Evolutionary conservation across 1,140 invertebrate genomes (phyloP).

Genomic region (Aethina tumida): DNA sequence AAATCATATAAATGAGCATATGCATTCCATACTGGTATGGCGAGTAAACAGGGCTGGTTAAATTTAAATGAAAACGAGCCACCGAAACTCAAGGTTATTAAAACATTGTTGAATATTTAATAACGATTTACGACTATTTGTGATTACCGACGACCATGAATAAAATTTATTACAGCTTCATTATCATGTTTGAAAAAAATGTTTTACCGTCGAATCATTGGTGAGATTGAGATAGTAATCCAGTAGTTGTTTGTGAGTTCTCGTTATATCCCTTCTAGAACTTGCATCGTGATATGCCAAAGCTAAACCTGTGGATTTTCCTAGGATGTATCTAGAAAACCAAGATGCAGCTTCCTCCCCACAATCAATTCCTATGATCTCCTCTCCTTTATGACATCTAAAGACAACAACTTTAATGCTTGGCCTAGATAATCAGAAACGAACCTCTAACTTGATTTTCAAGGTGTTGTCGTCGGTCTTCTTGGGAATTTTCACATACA

Average conservation of each 20-base stretch:
- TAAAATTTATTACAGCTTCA: too few relatives aligned
- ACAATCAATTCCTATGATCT: constrained; percentile 46
- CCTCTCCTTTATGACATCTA: constrained; percentile 25
- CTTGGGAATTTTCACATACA: constrained; percentile 30
- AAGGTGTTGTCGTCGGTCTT: constrained; percentile 11
- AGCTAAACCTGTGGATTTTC: constrained; percentile 43
- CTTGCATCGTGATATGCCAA: constrained; percentile 47
- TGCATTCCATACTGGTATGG: too few relatives aligned
- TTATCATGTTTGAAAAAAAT: background rate
- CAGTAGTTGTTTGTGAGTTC: constrained; percentile 20
- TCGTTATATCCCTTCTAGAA: constrained; percentile 20
- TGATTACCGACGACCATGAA: too few relatives aligned
- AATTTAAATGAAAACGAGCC: too few relatives aligned
- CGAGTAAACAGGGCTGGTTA: background rate
- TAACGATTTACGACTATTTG: too few relatives aligned
- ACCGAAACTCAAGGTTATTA: too few relatives aligned
- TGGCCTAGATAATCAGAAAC: too few relatives aligned
- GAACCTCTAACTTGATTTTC: constrained; percentile 18
- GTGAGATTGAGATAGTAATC: constrained; percentile 23
- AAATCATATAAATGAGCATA: too few relatives aligned
- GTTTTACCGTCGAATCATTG: constrained; percentile 21
- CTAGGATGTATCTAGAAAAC: constrained; percentile 48
- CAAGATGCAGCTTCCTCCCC: constrained; percentile 50
- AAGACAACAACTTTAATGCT: constrained; percentile 1
- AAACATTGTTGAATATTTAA: too few relatives aligned